A percentile compares a stretch with the other conserved stretches of the same genome.
These are phyloP conservation scores for Channa striata DNA, from an alignment of 2,797 vertebrate genomes.

Conservation along the genomic window DNA sequence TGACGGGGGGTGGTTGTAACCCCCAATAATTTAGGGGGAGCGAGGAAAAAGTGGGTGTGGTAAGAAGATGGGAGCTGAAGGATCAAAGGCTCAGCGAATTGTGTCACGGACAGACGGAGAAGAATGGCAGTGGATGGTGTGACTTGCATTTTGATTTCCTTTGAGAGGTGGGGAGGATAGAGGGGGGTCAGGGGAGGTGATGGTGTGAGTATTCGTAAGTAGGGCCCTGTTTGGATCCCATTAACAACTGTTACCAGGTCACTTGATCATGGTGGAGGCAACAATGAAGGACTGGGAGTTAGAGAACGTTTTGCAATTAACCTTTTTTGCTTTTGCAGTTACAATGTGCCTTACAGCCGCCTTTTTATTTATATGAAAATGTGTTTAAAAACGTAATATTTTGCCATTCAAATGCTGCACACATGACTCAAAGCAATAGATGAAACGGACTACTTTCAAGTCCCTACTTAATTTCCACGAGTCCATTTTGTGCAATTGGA, in stretches of 20 bases:
- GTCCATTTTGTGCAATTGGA: no score
- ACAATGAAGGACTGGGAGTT: background rate
- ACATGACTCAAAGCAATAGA: background rate
- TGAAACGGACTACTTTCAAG: background rate
- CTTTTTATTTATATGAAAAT: background rate
- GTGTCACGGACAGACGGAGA: constrained; percentile 75
- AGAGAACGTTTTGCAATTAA: background rate
- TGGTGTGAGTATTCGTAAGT: constrained; percentile 42
- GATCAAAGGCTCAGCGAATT: constrained; percentile 82
- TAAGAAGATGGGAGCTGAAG: constrained; percentile 39
- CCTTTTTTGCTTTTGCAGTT: background rate
- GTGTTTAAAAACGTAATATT: background rate
- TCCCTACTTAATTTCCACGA: no score
- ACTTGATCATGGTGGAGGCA: constrained; percentile 32
- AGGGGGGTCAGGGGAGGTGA: background rate
- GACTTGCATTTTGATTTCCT: constrained; percentile 83
- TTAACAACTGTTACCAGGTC: constrained; percentile 63
- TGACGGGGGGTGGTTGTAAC: constrained; percentile 49
- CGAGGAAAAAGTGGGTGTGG: constrained; percentile 38
- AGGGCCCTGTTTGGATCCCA: constrained; percentile 68
- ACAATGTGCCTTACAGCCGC: background rate
- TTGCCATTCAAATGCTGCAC: background rate
- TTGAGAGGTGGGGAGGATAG: constrained; percentile 34
- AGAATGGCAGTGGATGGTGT: constrained; percentile 73
- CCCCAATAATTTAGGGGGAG: constrained; percentile 66